Evolutionary conservation across 2,797 vertebrate species (phyloP).

Genomic region (Pachyuromys duprasi): DNA sequence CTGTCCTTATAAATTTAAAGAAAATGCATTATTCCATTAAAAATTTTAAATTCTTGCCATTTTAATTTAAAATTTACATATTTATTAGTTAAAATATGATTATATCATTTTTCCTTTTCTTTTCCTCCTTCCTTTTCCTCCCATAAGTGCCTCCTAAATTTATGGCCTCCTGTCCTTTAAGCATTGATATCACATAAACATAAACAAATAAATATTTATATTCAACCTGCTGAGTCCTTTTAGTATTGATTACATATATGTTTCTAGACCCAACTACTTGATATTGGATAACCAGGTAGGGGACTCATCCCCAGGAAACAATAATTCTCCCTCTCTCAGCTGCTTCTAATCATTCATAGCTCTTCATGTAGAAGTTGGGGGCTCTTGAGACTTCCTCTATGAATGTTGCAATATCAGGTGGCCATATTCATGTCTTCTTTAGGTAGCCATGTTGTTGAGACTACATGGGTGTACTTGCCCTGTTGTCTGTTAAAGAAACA

Average conservation of each 20-base stretch:
- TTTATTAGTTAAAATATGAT: background rate
- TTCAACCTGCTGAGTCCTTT: too few relatives aligned
- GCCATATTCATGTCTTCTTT: background rate
- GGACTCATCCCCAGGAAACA: background rate
- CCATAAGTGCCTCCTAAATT: background rate
- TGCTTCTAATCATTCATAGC: too few relatives aligned
- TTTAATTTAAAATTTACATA: background rate
- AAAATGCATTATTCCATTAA: background rate
- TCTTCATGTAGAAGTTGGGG: background rate
- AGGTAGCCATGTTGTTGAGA: background rate
- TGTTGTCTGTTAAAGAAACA: background rate
- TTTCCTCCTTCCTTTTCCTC: background rate
- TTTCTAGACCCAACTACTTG: background rate
- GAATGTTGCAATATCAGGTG: background rate
- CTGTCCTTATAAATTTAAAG: background rate
- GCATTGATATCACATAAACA: background rate
- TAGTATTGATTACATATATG: background rate
- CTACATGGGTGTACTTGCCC: background rate
- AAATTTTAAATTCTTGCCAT: background rate
- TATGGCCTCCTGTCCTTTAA: background rate
- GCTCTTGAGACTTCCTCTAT: background rate
- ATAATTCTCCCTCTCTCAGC: background rate
- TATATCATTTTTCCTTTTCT: background rate
- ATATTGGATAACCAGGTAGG: background rate
- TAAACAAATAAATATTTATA: too few relatives aligned